phyloP scores from a whole-genome alignment of 1,140 invertebrate genomes.

The Spodoptera litura region DNA sequence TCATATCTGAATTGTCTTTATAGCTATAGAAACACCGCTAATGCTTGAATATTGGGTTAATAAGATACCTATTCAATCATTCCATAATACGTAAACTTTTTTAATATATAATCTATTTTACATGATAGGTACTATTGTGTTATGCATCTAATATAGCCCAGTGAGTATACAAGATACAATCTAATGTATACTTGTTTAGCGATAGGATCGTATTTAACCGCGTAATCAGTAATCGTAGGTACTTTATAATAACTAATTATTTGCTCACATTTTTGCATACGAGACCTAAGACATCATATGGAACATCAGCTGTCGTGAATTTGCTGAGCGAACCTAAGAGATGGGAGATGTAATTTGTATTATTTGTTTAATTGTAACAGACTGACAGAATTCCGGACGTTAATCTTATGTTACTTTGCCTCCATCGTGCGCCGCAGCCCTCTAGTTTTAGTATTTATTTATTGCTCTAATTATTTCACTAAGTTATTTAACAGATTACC shows the following conservation, averaged over 20 bases:
- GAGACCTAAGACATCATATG: not conserved
- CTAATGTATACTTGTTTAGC: conserved; percentile 9
- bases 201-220: conserved; percentile 26
- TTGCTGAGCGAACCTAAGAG: not conserved
- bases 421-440: not conserved
- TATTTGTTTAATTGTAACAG: not conserved
- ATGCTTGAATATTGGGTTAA: conserved; percentile 13
- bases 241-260: not conserved
- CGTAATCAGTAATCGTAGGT: conserved; percentile 4
- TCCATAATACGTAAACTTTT: conserved; percentile 36
- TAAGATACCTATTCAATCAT: conserved; percentile 17
- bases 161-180: conserved; percentile 16
- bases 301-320: not conserved
- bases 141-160: conserved; percentile 28
- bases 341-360: not conserved
- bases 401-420: not conserved
- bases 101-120: conserved; percentile 14
- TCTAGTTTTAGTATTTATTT: conserved; percentile 25
- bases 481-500: not conserved
- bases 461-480: not conserved
- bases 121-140: conserved; percentile 13
- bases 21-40: not conserved
- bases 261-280: conserved; percentile 2
- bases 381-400: conserved; percentile 7
- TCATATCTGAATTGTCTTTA: not conserved